phyloP scores from a whole-genome alignment of 30 jellyfish, hydroid and myxozoan species.

The Chrysaora quinquecirrha region DNA sequence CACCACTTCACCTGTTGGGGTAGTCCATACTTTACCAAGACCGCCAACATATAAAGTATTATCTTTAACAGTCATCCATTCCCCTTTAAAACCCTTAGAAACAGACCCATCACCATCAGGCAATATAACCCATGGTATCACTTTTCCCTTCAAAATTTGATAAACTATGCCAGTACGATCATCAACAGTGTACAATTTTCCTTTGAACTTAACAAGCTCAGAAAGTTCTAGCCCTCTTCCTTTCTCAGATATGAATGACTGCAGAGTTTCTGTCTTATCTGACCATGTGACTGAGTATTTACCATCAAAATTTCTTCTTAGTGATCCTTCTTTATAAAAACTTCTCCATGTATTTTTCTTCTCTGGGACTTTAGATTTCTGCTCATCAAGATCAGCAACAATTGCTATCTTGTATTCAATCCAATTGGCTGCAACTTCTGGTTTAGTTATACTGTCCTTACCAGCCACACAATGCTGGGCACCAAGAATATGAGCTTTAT shows the following conservation, averaged over 20 bases:
- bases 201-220: conserved; percentile 76
- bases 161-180: conserved; percentile 97
- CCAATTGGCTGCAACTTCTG: conserved; percentile 53
- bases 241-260: conserved; percentile 76
- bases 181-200: conserved; percentile 78
- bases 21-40: conserved; percentile 98
- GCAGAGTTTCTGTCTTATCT: conserved; percentile 37
- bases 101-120: conserved; percentile 95
- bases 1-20: conserved; percentile 86
- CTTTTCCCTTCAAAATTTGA: conserved; percentile 66
- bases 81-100: conserved; percentile 93
- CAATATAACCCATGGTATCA: conserved; percentile 90
- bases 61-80: conserved; percentile 98
- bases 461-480: conserved; percentile 30
- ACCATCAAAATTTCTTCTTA: conserved; percentile 55
- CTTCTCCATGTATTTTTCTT: conserved; percentile 85
- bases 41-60: conserved; percentile 92
- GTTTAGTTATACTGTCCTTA: conserved; percentile 35
- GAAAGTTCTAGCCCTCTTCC: conserved; percentile 97
- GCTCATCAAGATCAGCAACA: conserved; percentile 92
- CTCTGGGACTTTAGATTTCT: conserved; percentile 85
- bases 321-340: conserved; percentile 68
- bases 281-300: conserved; percentile 76
- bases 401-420: conserved; percentile 72
- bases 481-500: conserved; percentile 40